Conservation (phyloP, 1,140 invertebrate genomes). For the Leptopilina boulardi region DNA sequence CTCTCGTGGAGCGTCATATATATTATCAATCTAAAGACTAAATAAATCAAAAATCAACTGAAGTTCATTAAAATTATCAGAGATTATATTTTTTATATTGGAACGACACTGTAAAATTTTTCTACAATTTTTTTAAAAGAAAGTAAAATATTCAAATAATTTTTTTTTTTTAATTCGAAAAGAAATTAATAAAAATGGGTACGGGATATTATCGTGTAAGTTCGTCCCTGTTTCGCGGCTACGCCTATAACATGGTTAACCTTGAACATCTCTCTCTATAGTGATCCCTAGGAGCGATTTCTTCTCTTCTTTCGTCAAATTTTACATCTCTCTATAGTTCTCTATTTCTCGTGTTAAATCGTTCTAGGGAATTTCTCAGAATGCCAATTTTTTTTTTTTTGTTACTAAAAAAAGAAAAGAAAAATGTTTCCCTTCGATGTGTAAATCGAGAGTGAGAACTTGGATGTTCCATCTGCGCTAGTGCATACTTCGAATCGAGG, state of each 20-base stretch:
- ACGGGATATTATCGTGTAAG: background rate
- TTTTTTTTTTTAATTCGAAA: too few relatives aligned
- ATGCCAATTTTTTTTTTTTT: background rate
- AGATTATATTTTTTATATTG: too few relatives aligned
- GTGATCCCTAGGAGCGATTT: slow-evolving; percentile 9
- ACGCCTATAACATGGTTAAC: slow-evolving; percentile 16
- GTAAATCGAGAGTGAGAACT: background rate
- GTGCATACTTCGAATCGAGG: background rate
- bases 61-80: too few relatives aligned
- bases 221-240: slow-evolving; percentile 9
- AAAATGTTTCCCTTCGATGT: background rate
- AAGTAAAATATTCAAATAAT: too few relatives aligned
- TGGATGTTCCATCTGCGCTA: background rate
- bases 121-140: too few relatives aligned
- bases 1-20: too few relatives aligned
- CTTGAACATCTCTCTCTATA: background rate
- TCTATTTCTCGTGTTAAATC: background rate
- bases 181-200: background rate
- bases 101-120: too few relatives aligned
- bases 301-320: slow-evolving; percentile 2
- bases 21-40: too few relatives aligned
- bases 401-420: background rate
- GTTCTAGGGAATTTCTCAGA: background rate
- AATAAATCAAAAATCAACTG: too few relatives aligned
- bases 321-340: background rate